Evolutionary conservation across 2,113 vertebrate species (phyloP).

Genomic region (Typhlomys cinereus): DNA sequence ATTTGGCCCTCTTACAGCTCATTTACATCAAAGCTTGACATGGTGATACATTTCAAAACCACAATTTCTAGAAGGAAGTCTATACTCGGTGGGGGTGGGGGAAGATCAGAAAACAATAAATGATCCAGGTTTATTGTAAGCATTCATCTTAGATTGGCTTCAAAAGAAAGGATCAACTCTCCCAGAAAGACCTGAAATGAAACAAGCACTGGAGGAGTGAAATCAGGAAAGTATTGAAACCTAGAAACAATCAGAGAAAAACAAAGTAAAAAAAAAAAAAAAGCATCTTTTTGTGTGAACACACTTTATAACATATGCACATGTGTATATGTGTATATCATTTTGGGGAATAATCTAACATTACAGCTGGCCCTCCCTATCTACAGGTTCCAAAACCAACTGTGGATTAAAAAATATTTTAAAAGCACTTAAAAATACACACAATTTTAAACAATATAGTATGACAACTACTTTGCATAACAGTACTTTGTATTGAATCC

Average conservation of each 20-base stretch:
- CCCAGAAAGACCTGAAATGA: conserved; percentile 28
- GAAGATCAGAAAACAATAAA: conserved; percentile 4
- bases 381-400: neutral
- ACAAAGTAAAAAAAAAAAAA: neutral
- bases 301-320: too few relatives aligned
- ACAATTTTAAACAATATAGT: neutral
- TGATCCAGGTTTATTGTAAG: conserved; percentile 13
- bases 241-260: neutral
- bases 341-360: neutral
- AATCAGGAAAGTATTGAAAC: conserved; percentile 3
- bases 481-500: neutral
- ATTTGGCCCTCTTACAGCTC: neutral
- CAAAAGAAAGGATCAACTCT: conserved; percentile 43
- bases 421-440: neutral
- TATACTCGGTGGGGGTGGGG: neutral
- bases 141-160: conserved; percentile 32
- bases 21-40: neutral
- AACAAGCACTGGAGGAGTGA: neutral
- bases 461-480: neutral
- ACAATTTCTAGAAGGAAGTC: neutral
- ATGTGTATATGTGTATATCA: neutral
- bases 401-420: neutral
- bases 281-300: neutral
- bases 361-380: neutral
- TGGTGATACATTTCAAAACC: neutral